Conservation (phyloP, 2,888 invertebrate genomes). For the Papilio gigon region DNA sequence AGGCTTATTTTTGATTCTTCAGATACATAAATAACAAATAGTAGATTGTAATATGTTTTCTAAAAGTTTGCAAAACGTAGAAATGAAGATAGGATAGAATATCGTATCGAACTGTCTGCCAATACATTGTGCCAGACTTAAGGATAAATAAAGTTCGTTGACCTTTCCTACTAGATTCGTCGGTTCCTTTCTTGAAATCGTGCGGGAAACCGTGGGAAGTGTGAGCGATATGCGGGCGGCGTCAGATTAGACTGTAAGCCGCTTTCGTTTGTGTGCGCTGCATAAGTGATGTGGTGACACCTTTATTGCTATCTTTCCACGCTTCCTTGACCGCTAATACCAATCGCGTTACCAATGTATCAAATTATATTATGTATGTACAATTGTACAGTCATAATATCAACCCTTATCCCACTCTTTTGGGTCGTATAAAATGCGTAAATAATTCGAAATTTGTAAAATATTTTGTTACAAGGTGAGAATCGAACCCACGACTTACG, state of each 20-base stretch:
- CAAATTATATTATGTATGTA: no score
- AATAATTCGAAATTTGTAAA: no score
- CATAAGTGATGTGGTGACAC: constrained; percentile 43
- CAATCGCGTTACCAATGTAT: neutral
- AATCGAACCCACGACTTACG: no score
- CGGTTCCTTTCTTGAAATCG: constrained; percentile 19
- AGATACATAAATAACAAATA: no score
- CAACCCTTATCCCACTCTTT: no score
- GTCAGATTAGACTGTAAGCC: constrained; percentile 48
- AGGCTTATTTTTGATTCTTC: no score
- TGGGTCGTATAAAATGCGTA: no score
- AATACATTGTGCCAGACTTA: constrained; percentile 13
- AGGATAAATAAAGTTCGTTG: neutral
- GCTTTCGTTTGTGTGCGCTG: constrained; percentile 51
- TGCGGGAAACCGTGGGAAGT: constrained; percentile 43
- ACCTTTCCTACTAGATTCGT: constrained; percentile 16
- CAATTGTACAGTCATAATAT: no score
- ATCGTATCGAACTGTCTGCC: neutral
- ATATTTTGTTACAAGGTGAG: no score
- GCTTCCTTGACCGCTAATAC: neutral
- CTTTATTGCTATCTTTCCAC: constrained; percentile 24
- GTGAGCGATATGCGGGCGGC: constrained; percentile 44
- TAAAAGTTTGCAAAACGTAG: no score
- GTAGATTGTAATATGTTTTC: no score
- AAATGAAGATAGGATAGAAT: neutral